These are phyloP conservation scores for Bos javanicus DNA, from an alignment of 2,113 vertebrate genomes.

Conservation along the genomic window DNA sequence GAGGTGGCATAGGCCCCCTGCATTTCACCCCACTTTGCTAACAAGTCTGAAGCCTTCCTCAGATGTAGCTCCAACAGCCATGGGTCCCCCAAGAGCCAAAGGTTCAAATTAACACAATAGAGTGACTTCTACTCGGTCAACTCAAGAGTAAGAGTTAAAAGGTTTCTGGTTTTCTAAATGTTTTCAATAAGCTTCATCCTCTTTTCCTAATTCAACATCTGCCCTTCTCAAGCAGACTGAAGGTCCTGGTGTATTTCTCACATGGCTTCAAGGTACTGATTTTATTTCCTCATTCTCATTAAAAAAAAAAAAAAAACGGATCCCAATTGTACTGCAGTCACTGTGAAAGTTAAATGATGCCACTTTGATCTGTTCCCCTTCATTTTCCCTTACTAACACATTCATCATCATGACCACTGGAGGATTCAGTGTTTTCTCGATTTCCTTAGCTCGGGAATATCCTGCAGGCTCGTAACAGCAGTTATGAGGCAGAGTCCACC, in stretches of 20 bases:
- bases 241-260: background rate
- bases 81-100: background rate
- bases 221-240: background rate
- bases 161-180: background rate
- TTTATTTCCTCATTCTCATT: slow-evolving; percentile 10
- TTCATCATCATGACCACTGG: background rate
- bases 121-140: background rate
- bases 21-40: background rate
- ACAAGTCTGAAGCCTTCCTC: background rate
- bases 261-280: background rate
- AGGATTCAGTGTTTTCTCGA: background rate
- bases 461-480: background rate
- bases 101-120: background rate
- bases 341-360: background rate
- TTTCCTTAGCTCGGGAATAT: background rate
- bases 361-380: background rate
- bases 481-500: background rate
- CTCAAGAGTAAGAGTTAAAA: background rate
- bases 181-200: background rate
- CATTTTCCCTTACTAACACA: background rate
- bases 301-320: background rate
- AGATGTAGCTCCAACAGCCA: background rate
- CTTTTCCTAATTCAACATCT: background rate
- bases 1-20: background rate
- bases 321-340: background rate